Conservation (phyloP, 2,113 vertebrate species). For the Perccottus glenii region DNA sequence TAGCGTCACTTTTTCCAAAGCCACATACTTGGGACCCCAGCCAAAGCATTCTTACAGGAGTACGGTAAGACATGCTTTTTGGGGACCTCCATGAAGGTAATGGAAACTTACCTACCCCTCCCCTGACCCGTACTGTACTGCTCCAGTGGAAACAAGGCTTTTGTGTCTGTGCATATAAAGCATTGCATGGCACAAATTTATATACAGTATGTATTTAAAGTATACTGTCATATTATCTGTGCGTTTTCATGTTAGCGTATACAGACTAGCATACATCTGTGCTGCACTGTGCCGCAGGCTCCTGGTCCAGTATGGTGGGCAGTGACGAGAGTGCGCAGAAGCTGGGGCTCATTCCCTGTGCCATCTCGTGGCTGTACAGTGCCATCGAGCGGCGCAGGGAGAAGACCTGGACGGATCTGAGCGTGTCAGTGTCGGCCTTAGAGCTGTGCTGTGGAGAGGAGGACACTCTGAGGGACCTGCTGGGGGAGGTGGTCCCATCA, state of each 20-base stretch:
- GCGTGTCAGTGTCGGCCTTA: constrained; percentile 93
- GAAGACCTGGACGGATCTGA: constrained; percentile 93
- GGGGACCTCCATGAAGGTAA: too few relatives aligned
- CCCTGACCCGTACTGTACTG: too few relatives aligned
- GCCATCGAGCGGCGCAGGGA: constrained; percentile 93
- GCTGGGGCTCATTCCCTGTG: constrained; percentile 92
- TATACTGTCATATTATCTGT: too few relatives aligned
- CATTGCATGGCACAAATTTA: too few relatives aligned
- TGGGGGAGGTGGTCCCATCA: constrained; percentile 86
- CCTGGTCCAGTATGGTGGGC: constrained; percentile 96
- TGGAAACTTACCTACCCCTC: too few relatives aligned
- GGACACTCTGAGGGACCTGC: constrained; percentile 91
- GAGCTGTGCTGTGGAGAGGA: constrained; percentile 96
- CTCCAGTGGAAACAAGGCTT: too few relatives aligned
- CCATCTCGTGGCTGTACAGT: constrained; percentile 98
- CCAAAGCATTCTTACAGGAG: too few relatives aligned
- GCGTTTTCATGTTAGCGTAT: neutral
- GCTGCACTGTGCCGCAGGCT: constrained; percentile 83
- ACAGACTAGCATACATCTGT: neutral
- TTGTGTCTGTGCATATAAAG: too few relatives aligned
- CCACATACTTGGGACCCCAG: too few relatives aligned
- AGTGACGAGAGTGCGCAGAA: constrained; percentile 88
- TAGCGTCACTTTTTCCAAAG: too few relatives aligned
- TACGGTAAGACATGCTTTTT: too few relatives aligned
- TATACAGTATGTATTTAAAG: too few relatives aligned